Percentiles rank a stretch among this genome's conserved stretches.
Evolutionary conservation across 1,140 invertebrate species (phyloP).

Genomic region (Chelonus insularis): DNA sequence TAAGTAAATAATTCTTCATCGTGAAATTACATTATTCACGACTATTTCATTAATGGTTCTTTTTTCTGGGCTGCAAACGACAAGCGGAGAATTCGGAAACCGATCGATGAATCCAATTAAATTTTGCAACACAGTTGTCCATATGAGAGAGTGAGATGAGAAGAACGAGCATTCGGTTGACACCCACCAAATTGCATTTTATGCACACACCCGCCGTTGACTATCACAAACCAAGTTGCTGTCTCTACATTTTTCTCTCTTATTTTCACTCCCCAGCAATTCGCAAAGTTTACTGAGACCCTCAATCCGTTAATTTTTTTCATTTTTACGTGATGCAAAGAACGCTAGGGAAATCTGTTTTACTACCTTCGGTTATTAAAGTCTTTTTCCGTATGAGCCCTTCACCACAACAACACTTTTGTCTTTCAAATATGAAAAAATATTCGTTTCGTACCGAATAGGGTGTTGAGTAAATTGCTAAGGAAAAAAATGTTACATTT

Average conservation of each 20-base stretch:
- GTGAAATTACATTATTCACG: not conserved
- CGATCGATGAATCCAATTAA: slow-evolving; percentile 59
- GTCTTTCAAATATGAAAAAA: not conserved
- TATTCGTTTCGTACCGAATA: not conserved
- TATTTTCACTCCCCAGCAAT: not conserved
- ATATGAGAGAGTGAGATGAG: slow-evolving; percentile 23
- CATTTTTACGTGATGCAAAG: slow-evolving; percentile 3
- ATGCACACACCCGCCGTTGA: slow-evolving; percentile 24
- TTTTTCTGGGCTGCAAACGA: slow-evolving; percentile 1
- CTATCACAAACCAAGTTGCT: slow-evolving; percentile 11
- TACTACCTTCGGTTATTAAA: slow-evolving; percentile 10
- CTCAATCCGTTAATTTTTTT: not conserved
- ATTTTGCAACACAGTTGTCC: slow-evolving; percentile 43
- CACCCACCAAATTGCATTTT: slow-evolving; percentile 46
- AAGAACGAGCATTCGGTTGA: slow-evolving; percentile 29
- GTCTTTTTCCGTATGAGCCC: not conserved
- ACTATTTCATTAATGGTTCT: not conserved
- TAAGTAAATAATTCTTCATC: too few species aligned
- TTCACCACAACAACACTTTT: too few species aligned
- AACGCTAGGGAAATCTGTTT: slow-evolving; percentile 16
- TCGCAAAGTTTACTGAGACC: slow-evolving; percentile 10
- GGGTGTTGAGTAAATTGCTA: not conserved
- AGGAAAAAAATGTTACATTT: not conserved
- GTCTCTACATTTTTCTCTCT: not conserved
- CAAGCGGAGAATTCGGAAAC: slow-evolving; percentile 45